Percentiles rank a stretch among this genome's conserved stretches.
Evolutionary conservation across 1,140 invertebrate species (phyloP).

Genomic region (Bathynomus jamesi): DNA sequence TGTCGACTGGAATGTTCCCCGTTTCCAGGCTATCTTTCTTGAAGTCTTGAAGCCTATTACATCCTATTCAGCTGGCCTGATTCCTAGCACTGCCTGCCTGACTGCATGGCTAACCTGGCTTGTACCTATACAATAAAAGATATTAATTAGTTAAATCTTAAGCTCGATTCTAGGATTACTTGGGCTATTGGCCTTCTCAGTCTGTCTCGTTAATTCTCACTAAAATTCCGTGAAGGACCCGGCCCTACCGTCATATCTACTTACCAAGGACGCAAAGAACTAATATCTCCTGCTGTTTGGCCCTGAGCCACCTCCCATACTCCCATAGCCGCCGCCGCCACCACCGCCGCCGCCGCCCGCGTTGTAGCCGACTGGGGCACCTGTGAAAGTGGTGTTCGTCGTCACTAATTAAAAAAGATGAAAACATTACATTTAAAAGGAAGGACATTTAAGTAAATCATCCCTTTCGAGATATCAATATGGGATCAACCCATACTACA

Average conservation of each 20-base stretch:
- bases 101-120: neutral
- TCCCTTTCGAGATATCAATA: too few species aligned
- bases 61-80: neutral
- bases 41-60: neutral
- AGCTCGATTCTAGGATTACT: neutral
- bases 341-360: too few species aligned
- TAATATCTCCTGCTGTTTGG: neutral
- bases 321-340: neutral
- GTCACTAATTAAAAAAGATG: too few species aligned
- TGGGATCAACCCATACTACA: too few species aligned
- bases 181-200: neutral
- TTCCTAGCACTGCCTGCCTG: neutral
- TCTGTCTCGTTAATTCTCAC: neutral
- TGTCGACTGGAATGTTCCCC: neutral
- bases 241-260: too few species aligned
- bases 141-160: neutral
- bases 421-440: too few species aligned
- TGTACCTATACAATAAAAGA: conserved; percentile 1
- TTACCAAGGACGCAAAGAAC: neutral
- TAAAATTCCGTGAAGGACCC: neutral
- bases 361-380: too few species aligned
- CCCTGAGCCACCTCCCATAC: neutral
- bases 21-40: neutral
- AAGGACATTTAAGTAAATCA: too few species aligned
- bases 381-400: too few species aligned